A percentile compares a stretch with the other conserved stretches of the same genome.
phyloP scores from a whole-genome alignment of 2,113 vertebrate species.

The Anthoscopus minutus region DNA sequence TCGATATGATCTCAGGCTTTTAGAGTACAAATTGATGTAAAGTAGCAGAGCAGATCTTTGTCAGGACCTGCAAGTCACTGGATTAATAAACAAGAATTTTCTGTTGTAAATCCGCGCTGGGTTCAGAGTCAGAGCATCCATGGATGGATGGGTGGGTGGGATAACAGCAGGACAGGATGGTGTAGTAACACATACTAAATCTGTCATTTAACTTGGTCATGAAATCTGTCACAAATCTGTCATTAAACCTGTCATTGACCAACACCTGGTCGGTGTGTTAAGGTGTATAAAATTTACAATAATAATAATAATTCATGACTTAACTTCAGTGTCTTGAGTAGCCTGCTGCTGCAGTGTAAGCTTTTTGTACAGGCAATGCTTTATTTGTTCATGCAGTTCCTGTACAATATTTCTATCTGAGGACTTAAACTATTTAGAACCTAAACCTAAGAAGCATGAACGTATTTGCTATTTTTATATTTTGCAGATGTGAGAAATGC shows the following conservation, averaged over 20 bases:
- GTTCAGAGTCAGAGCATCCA: not conserved
- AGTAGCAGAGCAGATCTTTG: not conserved
- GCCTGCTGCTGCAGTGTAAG: not conserved
- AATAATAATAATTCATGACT: too few relatives aligned
- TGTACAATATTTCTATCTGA: not conserved
- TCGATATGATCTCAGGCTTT: not conserved
- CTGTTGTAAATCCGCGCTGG: not conserved
- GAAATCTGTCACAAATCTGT: not conserved
- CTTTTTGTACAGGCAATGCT: not conserved
- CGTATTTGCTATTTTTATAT: not conserved
- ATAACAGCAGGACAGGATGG: not conserved
- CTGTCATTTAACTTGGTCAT: not conserved
- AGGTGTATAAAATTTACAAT: not conserved
- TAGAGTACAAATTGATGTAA: not conserved
- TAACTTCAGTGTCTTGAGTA: not conserved
- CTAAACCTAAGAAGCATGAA: not conserved
- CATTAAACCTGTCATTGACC: not conserved
- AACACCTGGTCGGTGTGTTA: not conserved
- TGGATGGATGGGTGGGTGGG: accelerated
- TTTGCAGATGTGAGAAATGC: not conserved
- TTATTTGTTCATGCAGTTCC: not conserved
- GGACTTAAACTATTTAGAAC: not conserved
- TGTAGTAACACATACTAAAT: not conserved
- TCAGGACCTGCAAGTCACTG: not conserved
- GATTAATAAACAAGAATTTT: not conserved